Evolutionary conservation across 2,113 vertebrate species (phyloP).

Genomic region (Tetrax tetrax): DNA sequence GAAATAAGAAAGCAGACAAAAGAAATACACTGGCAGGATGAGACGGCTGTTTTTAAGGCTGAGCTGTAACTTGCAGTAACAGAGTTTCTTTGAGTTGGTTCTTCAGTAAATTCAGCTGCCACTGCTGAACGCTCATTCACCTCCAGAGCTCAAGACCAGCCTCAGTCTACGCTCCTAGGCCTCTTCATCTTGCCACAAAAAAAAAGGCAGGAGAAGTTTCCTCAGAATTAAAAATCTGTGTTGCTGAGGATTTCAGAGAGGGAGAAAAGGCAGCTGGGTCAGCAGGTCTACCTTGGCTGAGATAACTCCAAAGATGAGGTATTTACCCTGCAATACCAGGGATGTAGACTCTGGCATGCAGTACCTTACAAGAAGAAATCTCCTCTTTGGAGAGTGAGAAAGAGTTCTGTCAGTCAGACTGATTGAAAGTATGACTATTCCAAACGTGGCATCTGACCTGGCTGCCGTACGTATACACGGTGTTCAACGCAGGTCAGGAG

Average conservation of each 20-base stretch:
- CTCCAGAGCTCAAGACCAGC: background rate
- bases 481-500: background rate
- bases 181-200: background rate
- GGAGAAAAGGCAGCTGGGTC: background rate
- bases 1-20: background rate
- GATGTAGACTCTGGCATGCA: background rate
- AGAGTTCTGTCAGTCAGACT: background rate
- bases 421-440: background rate
- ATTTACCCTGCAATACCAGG: background rate
- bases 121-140: background rate
- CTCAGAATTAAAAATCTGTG: background rate
- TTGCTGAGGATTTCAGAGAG: background rate
- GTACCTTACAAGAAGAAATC: background rate
- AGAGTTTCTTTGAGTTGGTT: background rate
- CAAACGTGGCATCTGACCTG: background rate
- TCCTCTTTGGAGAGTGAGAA: background rate
- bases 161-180: background rate
- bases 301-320: background rate
- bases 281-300: background rate
- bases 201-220: background rate
- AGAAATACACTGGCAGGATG: background rate
- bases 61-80: background rate
- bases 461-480: rapidly evolving
- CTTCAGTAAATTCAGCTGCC: background rate
- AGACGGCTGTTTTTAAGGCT: background rate